These are phyloP conservation scores for Frieseomelitta varia DNA, from an alignment of 1,140 invertebrate species.

Conservation along the genomic window DNA sequence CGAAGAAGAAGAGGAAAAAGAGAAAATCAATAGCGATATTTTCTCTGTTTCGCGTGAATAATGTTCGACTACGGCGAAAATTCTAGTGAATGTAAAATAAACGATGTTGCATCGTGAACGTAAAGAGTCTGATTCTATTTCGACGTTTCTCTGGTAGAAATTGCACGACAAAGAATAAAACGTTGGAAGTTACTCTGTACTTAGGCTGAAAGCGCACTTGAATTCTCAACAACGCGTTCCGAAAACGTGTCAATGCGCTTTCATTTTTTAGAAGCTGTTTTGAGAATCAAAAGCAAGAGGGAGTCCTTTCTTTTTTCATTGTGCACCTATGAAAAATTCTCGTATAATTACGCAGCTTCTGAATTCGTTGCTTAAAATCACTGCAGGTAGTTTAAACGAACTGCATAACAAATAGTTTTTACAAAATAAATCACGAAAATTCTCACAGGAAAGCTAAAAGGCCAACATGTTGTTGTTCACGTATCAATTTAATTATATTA, in stretches of 20 bases:
- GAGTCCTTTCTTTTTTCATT: too few species aligned
- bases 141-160: not conserved
- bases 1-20: too few species aligned
- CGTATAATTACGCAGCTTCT: not conserved
- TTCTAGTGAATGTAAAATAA: too few species aligned
- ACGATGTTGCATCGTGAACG: too few species aligned
- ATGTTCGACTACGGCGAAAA: too few species aligned
- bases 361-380: not conserved
- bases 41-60: too few species aligned
- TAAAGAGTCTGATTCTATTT: not conserved
- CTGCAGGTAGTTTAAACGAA: not conserved
- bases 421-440: not conserved
- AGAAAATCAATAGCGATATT: too few species aligned
- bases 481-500: not conserved
- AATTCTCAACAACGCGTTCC: constrained; percentile 17
- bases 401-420: not conserved
- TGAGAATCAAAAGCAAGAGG: not conserved
- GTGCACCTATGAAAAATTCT: not conserved
- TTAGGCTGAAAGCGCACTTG: constrained; percentile 20
- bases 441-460: not conserved
- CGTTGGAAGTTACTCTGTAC: not conserved
- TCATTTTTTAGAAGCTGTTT: constrained; percentile 17
- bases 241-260: constrained; percentile 12
- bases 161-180: not conserved
- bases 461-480: too few species aligned